These are phyloP conservation scores for Buceros bicornis DNA, from an alignment of 2,797 vertebrate species.

Conservation along the genomic window DNA sequence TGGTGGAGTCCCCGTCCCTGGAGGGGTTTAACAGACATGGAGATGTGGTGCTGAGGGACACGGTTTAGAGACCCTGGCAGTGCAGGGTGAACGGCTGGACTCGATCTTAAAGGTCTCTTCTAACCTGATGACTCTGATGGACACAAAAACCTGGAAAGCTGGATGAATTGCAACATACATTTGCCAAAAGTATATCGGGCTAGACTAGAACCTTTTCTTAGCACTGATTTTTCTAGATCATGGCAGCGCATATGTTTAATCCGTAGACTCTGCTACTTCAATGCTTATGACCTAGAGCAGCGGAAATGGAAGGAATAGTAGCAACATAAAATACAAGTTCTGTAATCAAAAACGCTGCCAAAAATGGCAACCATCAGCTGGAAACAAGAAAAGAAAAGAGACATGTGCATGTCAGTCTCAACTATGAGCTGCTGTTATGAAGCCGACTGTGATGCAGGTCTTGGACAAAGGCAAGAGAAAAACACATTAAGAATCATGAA, in stretches of 20 bases:
- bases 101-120: too few relatives aligned
- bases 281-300: background rate
- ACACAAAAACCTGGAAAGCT: background rate
- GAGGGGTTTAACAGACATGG: too few relatives aligned
- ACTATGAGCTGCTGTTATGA: background rate
- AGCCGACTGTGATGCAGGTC: background rate
- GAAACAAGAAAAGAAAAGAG: background rate
- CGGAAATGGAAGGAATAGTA: background rate
- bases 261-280: background rate
- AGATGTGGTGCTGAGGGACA: too few relatives aligned
- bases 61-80: too few relatives aligned
- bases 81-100: too few relatives aligned
- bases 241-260: fast-evolving
- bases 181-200: background rate
- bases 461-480: background rate
- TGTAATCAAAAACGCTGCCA: background rate
- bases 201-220: background rate
- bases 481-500: background rate
- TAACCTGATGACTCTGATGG: too few relatives aligned
- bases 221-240: background rate
- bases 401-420: fast-evolving
- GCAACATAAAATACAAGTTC: background rate
- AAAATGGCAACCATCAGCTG: background rate
- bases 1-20: too few relatives aligned
- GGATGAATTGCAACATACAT: background rate